Evolutionary conservation across 1,140 invertebrate genomes (phyloP), one percentile per base, ranked within the genome.

Genomic region (Drosophila albomicans): DNA sequence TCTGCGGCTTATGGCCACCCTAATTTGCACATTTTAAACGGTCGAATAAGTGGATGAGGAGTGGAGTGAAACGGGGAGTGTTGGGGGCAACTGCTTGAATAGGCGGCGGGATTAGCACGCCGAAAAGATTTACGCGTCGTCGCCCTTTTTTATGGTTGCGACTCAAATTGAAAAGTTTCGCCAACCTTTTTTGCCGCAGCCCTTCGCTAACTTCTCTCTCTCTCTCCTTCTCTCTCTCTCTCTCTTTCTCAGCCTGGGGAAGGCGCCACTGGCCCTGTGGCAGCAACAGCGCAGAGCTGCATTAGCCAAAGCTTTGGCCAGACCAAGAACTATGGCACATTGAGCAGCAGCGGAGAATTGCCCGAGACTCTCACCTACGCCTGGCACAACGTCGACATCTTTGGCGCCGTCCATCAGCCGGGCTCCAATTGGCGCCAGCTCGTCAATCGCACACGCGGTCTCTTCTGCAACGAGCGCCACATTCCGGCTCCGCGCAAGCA

Each of bases 351-450:
- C 52, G 72, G 11, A 11, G 81, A 81, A 7, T 4, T 77, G 32
- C 63, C 86, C 0, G 94, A 95, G 84, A 94, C 94, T 65, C 93
- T 95, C 35, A 95, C 94, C 2, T 96, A 96, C 90, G 94, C 95
- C 5, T 96, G 96, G 96, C 94, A 94, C 30, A 95, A 95, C 67
- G 93, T 96, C 52, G 95, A 96, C 84, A 95, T 95, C 8, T 96
- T 95, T 74, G 94, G 89, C 5, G 89, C 90, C 2, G 87, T 92
- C 11, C 81, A 91, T 69, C 84, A 91, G 43, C 86, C 85, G 3
- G 91, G 86, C 5, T 85, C 87, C 30, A 74, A 56, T n/a, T 91
- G 84, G 80, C 77, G 84, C 3, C 81, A 91, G 54, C 93, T 70
- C 90, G 93, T 51, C 88, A 94, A 82, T 86, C 93, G 72, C 89